Conservation (phyloP, 2,113 vertebrate species). For the Plectropomus leopardus region DNA sequence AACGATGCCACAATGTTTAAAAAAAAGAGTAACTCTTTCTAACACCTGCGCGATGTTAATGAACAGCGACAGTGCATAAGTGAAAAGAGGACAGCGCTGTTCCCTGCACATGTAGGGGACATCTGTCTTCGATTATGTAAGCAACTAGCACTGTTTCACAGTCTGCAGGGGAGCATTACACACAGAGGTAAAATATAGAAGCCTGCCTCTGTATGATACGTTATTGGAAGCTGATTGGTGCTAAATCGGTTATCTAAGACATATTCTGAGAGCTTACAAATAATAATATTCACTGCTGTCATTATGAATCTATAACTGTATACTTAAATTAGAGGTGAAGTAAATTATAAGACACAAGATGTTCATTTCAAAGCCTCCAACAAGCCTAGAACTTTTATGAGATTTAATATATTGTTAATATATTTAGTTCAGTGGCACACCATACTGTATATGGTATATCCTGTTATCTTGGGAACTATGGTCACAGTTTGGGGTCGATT, state of each 20-base stretch:
- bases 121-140: constrained; percentile 67
- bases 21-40: neutral
- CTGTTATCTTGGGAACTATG: neutral
- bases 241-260: neutral
- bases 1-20: neutral
- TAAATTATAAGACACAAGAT: neutral
- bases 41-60: constrained; percentile 38
- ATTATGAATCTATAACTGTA: neutral
- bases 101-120: constrained; percentile 51
- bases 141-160: constrained; percentile 13
- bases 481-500: neutral
- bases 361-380: neutral
- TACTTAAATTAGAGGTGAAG: neutral
- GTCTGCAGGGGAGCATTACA: neutral
- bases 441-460: neutral
- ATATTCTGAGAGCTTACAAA: neutral
- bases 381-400: neutral
- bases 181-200: constrained; percentile 6
- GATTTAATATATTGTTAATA: neutral
- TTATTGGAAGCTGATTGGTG: neutral
- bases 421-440: neutral
- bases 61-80: constrained; percentile 12
- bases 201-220: neutral
- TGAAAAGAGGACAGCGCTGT: constrained; percentile 15
- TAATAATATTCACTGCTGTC: neutral